Base-by-base conservation (phyloP, 2,888 invertebrate species). In the Dysmachus trigonus region DNA sequence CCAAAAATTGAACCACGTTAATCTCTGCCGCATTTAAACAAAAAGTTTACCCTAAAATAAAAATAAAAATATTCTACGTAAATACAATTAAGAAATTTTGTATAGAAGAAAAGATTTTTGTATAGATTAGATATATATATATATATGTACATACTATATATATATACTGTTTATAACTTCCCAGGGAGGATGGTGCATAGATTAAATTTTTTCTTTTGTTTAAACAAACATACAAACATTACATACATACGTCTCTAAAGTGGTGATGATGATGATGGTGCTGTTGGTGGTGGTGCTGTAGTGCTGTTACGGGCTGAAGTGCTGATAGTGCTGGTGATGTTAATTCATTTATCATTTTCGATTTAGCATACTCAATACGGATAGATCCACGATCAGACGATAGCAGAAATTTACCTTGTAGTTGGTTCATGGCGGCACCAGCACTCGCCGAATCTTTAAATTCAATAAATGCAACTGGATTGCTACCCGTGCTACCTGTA, bases 301-400 rank as follows among this genome's bases (percentile, higher is more conserved):
- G 91, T 92, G 91, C 90, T 89, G 91, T 91, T 90, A 91, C 91
- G 90, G 92, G 91, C 91, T 84, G 84, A 35, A 85, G 85, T 87
- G 91, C 90, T 91, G 91, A 90, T 90, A 90, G 90, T 91, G 90
- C 89, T 79, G 73, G 72, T 85, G 86, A 82, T 79, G 41, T 76
- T 41, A 89, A 72, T 87, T 92, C 94, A 92, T 94, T 97, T 92
- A 98, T 97, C 98, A 99, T 98, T 95, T 98, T 98, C 94, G 97
- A 98, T 94, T 98, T 97, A 93, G 99, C 99, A 95, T 97, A 99
- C 94, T 99, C 99, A 93, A 99, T 98, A 93, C 98, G 96, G 93
- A 99, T 98, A 92, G 98, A 98, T 90, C 98, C 98, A 93, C 98
- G 97, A 92, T 97, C 97, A 89, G 98, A 98, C 93, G 98, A 98